Evolutionary conservation across 2,888 invertebrate species (phyloP).

Genomic region (Lycaena phlaeas): DNA sequence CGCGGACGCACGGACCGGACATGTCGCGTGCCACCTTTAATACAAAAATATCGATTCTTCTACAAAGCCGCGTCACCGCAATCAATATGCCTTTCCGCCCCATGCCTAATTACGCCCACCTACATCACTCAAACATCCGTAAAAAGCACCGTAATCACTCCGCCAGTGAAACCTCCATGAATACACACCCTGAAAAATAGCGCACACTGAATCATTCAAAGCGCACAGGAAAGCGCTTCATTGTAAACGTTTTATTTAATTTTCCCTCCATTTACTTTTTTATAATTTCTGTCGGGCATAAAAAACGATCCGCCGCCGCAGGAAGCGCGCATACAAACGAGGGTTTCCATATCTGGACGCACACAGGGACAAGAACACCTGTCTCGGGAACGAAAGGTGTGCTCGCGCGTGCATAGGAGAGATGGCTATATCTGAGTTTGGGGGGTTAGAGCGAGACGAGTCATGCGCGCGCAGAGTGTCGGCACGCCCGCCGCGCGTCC

Average conservation of each 20-base stretch:
- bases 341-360: constrained; percentile 48
- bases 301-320: constrained; percentile 71
- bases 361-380: constrained; percentile 65
- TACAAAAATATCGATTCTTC: constrained; percentile 71
- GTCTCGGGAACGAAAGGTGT: constrained; percentile 71
- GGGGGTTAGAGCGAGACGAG: constrained; percentile 43
- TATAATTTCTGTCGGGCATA: constrained; percentile 71
- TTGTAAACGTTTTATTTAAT: constrained; percentile 73
- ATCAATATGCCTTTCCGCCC: constrained; percentile 72
- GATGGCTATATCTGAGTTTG: constrained; percentile 36
- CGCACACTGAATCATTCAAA: constrained; percentile 67
- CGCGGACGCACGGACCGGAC: constrained; percentile 57
- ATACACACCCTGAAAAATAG: constrained; percentile 57
- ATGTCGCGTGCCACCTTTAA: constrained; percentile 68
- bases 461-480: constrained; percentile 59
- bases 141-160: constrained; percentile 54
- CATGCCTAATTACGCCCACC: constrained; percentile 69
- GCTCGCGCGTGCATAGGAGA: constrained; percentile 50
- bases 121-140: constrained; percentile 64
- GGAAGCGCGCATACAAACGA: constrained; percentile 59
- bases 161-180: constrained; percentile 37
- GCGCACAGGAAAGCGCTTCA: constrained; percentile 71
- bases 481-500: constrained; percentile 69
- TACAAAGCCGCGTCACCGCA: constrained; percentile 70
- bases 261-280: constrained; percentile 73